These are phyloP conservation scores for Leptinotarsa defecta DNA, from an alignment of 1,140 invertebrate species.

Conservation along the genomic window DNA sequence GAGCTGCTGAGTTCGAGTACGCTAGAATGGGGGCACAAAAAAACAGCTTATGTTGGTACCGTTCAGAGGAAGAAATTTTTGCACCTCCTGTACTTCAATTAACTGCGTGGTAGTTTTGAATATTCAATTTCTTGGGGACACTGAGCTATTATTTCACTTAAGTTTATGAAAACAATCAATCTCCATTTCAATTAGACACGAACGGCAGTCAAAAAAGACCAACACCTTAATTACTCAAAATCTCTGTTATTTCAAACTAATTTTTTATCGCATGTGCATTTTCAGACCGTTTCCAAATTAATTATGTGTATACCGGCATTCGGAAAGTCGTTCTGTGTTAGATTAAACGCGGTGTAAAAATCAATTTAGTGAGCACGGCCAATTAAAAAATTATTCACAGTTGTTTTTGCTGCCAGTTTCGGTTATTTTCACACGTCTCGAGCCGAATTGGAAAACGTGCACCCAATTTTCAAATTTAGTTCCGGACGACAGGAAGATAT, in stretches of 20 bases:
- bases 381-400: slow-evolving; percentile 20
- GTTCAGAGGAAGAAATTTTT: too few relatives aligned
- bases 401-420: slow-evolving; percentile 2
- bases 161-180: not conserved
- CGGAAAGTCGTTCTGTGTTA: not conserved
- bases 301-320: not conserved
- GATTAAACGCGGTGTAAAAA: slow-evolving; percentile 12
- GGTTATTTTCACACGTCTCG: slow-evolving; percentile 13
- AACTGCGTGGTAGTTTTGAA: too few relatives aligned
- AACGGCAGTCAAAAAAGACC: not conserved
- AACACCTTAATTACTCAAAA: not conserved
- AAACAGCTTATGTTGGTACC: too few relatives aligned
- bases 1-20: too few relatives aligned
- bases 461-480: slow-evolving; percentile 8
- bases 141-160: not conserved
- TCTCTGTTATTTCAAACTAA: not conserved
- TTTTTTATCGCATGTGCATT: slow-evolving; percentile 1
- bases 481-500: not conserved
- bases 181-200: not conserved
- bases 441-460: slow-evolving; percentile 9
- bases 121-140: too few relatives aligned
- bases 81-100: too few relatives aligned
- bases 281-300: slow-evolving; percentile 3
- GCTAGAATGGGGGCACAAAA: too few relatives aligned
- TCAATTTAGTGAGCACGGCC: slow-evolving; percentile 7